Base-by-base conservation (phyloP, 2,888 invertebrate species). In the Pomacea canaliculata region DNA sequence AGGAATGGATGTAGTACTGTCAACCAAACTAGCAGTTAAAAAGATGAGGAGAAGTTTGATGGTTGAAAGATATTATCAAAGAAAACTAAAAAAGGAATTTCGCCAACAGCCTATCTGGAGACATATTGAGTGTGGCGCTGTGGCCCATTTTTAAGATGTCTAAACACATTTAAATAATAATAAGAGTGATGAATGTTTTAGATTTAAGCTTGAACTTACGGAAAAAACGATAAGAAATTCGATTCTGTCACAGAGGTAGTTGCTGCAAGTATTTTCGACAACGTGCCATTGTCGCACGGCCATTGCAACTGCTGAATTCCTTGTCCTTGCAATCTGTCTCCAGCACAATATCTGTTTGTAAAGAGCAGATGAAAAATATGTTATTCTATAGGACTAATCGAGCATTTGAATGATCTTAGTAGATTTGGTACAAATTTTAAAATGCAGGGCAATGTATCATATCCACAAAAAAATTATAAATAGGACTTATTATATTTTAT, bases 201-300 rank as follows among this genome's bases (percentile, higher is more conserved):
- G 3, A 51, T 13, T 7, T 7, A 68, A 46, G 27, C 19, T 37
- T 27, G 8, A 63, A 93, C 95, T 93, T 91, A 97, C 94, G 99
- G 99, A 94, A 99, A 99, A 70, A 99, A 94, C 0, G 99, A 92
- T 99, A 99, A 80, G 99, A 93, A 72, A 99, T 99, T 81, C 99
- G 94, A 99, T 1, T 99, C 99, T 85, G 99, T 99, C 82, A 99
- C 88, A 99, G 93, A 70, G 99, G 91, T 98, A 95, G 93, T 99
- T 88, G 99, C 98, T 78, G 98, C 98, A 85, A 99, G 93, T 93
- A n/a, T 99, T 99, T 93, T 99, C 99, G 23, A 97, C 96, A 79
- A 95, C 95, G 63, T 99, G 99, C 83, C 99, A 98, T 97, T 97
- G 97, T 91, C 99, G 95, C 85, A 99, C 99, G 99, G 99, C 99